Base-by-base conservation (phyloP, 2,113 vertebrate genomes). In the Cyphomyrus discorhynchus region DNA sequence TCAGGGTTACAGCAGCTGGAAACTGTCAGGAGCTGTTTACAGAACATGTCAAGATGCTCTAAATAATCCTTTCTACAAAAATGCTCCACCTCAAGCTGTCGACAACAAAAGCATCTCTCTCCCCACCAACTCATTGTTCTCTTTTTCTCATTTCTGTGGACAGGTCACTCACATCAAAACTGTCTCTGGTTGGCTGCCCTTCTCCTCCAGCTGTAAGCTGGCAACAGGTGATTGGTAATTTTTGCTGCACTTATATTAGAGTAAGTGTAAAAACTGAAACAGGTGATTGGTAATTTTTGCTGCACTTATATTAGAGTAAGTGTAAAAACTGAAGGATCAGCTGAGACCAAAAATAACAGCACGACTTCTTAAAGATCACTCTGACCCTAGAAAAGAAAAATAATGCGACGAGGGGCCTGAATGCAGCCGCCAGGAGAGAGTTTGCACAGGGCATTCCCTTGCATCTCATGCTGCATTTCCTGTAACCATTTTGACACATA, bases 1-100 rank as follows among this genome's bases (percentile, higher is more conserved):
- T 35, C 11, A 8, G 77, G 27, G 49, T 35, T 15, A 53, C 56
- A 58, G 86, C 86, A 90, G 70, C 89, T 82, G 86, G 47, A 31
- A 58, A 5, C 56, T 47, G 31, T 90, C 86, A 82, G 27, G 2
- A 10, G 10, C 5, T 90, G 89, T 90, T 88, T 90, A 90, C n/a
- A 39, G 19, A 77, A 56, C n/a, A 47, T 53, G 86, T 90, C 86
- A 56, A 47, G 35, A n/a, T 45, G 10, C 24, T 19, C 39, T 88
- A 62, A 88, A 88, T 45, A 90, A 84, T 35, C 86, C 39, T 88
- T 46, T 49, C 83, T 39, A 47, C 56, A 87, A 17, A 90, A 82
- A 84, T 24, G 89, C 70, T 83, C 17, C 70, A 62, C 45, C n/a
- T 8, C 24, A 80, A 83, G 35, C 35, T 90, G 70, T 88, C 39